Evolutionary conservation across 30 jellyfish, hydroid and myxozoan genomes (phyloP).

Genomic region (Cassiopea xamachana): DNA sequence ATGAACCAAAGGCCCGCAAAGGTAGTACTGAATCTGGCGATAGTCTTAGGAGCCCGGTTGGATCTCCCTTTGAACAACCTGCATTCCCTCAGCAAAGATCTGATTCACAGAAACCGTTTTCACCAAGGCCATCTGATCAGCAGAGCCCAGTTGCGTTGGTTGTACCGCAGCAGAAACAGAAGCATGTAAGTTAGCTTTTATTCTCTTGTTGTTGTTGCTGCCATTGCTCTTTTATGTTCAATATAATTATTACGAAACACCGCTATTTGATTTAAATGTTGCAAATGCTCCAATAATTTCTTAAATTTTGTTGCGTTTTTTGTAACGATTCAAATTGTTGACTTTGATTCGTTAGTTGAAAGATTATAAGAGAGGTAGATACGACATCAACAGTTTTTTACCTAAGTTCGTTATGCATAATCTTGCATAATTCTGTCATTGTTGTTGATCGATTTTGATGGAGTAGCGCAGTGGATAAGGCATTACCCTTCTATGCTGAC

Average conservation of each 20-base stretch:
- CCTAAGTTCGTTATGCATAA: no score
- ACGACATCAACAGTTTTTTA: no score
- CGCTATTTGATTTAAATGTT: not conserved
- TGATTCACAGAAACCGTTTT: constrained; percentile 66
- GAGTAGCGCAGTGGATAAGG: no score
- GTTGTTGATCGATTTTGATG: no score
- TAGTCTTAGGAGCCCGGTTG: constrained; percentile 52
- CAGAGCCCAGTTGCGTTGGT: constrained; percentile 48
- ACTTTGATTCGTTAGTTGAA: no score
- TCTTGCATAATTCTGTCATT: no score
- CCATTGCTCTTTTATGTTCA: not conserved
- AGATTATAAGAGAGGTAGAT: no score
- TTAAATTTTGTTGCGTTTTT: no score
- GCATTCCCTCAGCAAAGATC: constrained; percentile 37
- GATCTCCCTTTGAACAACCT: constrained; percentile 67
- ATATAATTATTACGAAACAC: no score
- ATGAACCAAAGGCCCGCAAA: constrained; percentile 49
- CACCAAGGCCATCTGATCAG: constrained; percentile 61
- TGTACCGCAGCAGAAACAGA: constrained; percentile 64
- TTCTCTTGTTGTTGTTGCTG: not conserved
- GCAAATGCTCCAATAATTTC: no score
- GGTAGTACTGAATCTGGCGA: constrained; percentile 57
- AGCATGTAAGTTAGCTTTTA: constrained; percentile 57
- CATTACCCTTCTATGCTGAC: no score
- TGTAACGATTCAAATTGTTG: no score